These are phyloP conservation scores for Philotrypesis tridentata DNA, from an alignment of 1,140 invertebrate genomes.

Conservation along the genomic window DNA sequence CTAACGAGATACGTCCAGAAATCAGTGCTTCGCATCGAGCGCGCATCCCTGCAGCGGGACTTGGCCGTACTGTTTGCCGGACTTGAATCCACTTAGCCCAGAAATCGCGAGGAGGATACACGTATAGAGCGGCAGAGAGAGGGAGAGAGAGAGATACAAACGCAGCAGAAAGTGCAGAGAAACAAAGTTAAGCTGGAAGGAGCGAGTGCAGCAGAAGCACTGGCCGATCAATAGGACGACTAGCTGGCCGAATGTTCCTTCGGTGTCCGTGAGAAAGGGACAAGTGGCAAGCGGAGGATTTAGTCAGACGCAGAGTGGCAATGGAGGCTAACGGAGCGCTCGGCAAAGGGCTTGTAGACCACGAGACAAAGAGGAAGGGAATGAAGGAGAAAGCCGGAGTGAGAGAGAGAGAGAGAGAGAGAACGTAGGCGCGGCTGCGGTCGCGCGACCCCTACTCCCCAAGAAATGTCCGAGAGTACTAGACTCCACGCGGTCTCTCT, in stretches of 20 bases:
- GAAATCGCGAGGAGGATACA: constrained; percentile 56
- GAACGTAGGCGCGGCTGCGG: background rate
- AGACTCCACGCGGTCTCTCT: constrained; percentile 43
- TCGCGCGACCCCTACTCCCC: background rate
- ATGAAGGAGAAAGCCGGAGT: background rate
- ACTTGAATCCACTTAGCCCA: constrained; percentile 68
- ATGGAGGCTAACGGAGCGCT: constrained; percentile 36
- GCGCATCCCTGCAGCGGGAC: background rate
- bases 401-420: background rate
- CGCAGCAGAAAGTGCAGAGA: constrained; percentile 54
- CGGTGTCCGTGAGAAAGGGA: constrained; percentile 55
- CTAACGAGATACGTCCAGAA: constrained; percentile 38
- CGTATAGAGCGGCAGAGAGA: constrained; percentile 27
- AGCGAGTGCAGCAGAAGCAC: constrained; percentile 51
- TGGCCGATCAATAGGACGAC: constrained; percentile 70
- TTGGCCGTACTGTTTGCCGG: constrained; percentile 55
- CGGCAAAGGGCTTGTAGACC: constrained; percentile 22
- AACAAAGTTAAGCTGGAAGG: constrained; percentile 69
- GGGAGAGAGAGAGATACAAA: background rate
- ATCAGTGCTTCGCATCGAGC: constrained; percentile 11
- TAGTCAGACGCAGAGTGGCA: constrained; percentile 57
- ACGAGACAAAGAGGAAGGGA: constrained; percentile 27
- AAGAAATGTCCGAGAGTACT: constrained; percentile 43
- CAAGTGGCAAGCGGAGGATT: constrained; percentile 58
- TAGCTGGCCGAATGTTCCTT: constrained; percentile 68